Conservation (phyloP, 2,113 vertebrate species). For the Pelusios castaneus region DNA sequence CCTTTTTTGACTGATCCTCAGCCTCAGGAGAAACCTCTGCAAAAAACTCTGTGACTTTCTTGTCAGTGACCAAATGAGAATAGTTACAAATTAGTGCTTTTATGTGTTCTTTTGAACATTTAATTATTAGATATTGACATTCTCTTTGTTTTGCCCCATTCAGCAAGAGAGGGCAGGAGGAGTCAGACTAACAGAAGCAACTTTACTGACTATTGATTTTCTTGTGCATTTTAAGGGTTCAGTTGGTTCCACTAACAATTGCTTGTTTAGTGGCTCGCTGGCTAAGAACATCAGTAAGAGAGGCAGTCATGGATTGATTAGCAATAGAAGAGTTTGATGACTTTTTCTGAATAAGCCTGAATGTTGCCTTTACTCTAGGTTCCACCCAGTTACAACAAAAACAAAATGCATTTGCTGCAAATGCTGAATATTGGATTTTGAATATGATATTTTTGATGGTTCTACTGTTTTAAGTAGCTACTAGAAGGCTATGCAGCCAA, state of each 20-base stretch:
- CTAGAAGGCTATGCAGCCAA: neutral
- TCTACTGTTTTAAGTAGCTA: neutral
- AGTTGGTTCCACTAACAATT: constrained; percentile 64
- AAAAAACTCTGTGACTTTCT: neutral
- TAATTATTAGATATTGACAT: constrained; percentile 36
- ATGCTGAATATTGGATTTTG: neutral
- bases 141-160: constrained; percentile 52
- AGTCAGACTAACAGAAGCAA: constrained; percentile 34
- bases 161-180: constrained; percentile 26
- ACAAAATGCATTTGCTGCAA: neutral
- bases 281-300: constrained; percentile 14
- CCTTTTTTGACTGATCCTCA: neutral
- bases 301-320: neutral
- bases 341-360: neutral
- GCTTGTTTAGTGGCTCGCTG: constrained; percentile 38
- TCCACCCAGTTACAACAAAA: neutral
- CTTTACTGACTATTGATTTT: constrained; percentile 69
- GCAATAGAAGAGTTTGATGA: neutral
- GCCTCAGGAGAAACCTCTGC: neutral
- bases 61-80: constrained; percentile 19
- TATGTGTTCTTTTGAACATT: constrained; percentile 36
- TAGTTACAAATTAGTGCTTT: constrained; percentile 7
- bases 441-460: neutral
- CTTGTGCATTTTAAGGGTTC: constrained; percentile 43
- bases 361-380: neutral